Base-by-base conservation (phyloP, 2,888 invertebrate species). In the Thelaira solivaga region DNA sequence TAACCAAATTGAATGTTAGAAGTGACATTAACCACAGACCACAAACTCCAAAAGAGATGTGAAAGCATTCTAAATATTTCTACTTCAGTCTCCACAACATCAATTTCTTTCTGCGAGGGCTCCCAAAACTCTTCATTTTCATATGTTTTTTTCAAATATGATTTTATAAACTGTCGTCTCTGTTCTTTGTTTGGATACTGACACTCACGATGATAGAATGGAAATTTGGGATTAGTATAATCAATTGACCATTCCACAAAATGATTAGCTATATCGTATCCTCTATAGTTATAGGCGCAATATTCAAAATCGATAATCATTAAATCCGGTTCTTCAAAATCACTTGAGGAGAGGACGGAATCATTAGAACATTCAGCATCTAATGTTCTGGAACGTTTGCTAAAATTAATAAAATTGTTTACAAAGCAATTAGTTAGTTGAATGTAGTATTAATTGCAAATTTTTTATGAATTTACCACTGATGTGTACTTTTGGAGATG, bases 181-280 rank as follows among this genome's bases (percentile, higher is more conserved):
- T 97, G 96, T 80, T 95, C 93, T 76, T 92, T 89, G 3, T 92
- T 93, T 0, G 98, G 97, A 85, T 93, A 94, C 80, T 93, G 91
- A 6, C 92, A 92, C 1, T 90, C 90, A 59, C 91, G 90, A 81
- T 94, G 93, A 75, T 90, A 98, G 88, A 93, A 94, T 0, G 97
- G 97, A 82, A 92, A 91, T 31, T 93, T 91, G 0, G 93, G 91
- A 72, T 93, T 92, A 0, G 94, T 95, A 88, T 98, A 97, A 86
- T 97, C 96, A 86, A 95, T 95, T 1, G 92, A 92, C 96, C 97
- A 96, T 88, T 98, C 98, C 80, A 95, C 91, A 87, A 98, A 97
- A 85, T 98, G 98, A 89, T 98, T 98, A 2, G 97, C 97, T 57
- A 98, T 90, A 88, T 98, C 98, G 88, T 97, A 98, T 0, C 94